Percentiles rank a stretch among this genome's conserved stretches.
These are phyloP conservation scores for Cydia fagiglandana DNA, from an alignment of 1,140 invertebrate genomes.

Conservation along the genomic window DNA sequence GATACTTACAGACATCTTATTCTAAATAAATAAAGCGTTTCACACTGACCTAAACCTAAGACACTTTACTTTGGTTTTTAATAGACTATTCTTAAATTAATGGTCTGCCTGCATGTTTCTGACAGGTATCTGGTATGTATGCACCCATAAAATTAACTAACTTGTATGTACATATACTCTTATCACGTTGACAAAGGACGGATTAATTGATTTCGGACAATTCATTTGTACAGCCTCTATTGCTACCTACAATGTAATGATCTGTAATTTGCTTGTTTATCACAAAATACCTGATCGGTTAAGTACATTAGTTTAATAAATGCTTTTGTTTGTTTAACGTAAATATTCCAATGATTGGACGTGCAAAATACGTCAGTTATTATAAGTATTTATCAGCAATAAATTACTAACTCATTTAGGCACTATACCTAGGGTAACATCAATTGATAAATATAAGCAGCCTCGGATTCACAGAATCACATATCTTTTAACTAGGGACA, in stretches of 20 bases:
- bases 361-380: neutral
- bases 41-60: conserved; percentile 68
- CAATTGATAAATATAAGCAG: conserved; percentile 13
- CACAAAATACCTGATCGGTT: neutral
- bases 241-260: neutral
- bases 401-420: conserved; percentile 3
- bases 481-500: conserved; percentile 1
- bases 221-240: neutral
- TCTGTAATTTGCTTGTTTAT: neutral
- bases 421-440: conserved; percentile 15
- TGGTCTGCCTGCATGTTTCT: conserved; percentile 1
- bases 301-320: too few relatives aligned
- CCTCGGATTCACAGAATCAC: conserved; percentile 21
- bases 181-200: conserved; percentile 38
- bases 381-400: too few relatives aligned
- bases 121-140: conserved; percentile 21
- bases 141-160: neutral
- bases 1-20: conserved; percentile 37
- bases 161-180: conserved; percentile 21
- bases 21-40: conserved; percentile 74
- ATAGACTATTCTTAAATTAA: conserved; percentile 51
- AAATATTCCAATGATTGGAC: neutral
- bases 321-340: neutral
- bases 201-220: conserved; percentile 24
- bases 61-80: conserved; percentile 75